Percentiles rank a stretch among this genome's conserved stretches.
phyloP scores from a whole-genome alignment of 2,888 invertebrate genomes.

The Nudaria mundana region DNA sequence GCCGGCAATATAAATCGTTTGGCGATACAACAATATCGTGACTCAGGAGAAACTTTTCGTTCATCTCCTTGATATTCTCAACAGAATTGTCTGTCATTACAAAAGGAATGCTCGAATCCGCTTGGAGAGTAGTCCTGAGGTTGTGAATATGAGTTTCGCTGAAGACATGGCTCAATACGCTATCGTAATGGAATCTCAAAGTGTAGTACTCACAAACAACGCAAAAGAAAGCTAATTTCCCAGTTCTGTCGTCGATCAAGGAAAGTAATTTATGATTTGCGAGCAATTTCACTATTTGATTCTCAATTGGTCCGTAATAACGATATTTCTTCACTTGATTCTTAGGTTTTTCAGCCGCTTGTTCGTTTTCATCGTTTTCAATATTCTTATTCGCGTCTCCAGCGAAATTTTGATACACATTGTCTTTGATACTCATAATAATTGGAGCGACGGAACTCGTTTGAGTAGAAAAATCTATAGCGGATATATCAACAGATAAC shows the following conservation, averaged over 20 bases:
- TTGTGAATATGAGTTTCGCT: constrained; percentile 69
- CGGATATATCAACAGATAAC: constrained; percentile 51
- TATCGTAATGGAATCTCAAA: constrained; percentile 69
- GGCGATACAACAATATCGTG: constrained; percentile 48
- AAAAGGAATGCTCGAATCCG: constrained; percentile 64
- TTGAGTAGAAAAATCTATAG: constrained; percentile 60
- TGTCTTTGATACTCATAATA: constrained; percentile 75
- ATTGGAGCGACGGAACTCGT: constrained; percentile 71
- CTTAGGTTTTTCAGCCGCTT: constrained; percentile 58
- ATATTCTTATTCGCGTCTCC: constrained; percentile 67
- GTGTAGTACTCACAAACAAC: constrained; percentile 75
- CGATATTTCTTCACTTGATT: constrained; percentile 67
- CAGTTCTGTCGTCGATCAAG: constrained; percentile 69
- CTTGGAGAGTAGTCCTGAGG: constrained; percentile 61
- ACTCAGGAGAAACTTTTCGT: constrained; percentile 57
- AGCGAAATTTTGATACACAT: constrained; percentile 72
- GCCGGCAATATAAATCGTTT: constrained; percentile 47
- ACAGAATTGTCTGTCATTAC: constrained; percentile 48
- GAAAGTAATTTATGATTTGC: constrained; percentile 64
- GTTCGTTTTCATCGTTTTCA: constrained; percentile 68
- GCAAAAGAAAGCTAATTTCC: constrained; percentile 73
- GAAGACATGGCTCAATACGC: constrained; percentile 72
- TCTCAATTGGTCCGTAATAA: constrained; percentile 72
- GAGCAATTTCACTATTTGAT: constrained; percentile 57
- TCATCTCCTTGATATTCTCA: constrained; percentile 64